Base-by-base conservation (phyloP, 2,797 vertebrate species). In the Peromyscus aztecus region DNA sequence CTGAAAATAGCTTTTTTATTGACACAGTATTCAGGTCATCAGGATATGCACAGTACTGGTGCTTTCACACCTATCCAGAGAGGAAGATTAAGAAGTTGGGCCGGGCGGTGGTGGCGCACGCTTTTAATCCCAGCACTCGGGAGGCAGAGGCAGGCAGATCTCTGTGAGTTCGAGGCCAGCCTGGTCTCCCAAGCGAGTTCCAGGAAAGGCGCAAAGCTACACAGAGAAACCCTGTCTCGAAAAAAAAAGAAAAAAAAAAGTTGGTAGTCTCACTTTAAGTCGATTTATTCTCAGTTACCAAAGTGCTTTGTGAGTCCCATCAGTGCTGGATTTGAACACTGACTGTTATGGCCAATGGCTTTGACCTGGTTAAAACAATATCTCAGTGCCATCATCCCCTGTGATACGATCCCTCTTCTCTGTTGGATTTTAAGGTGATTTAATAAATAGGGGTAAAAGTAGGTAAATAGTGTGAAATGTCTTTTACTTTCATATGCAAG, bases 1-100 rank as follows among this genome's bases (percentile, higher is more conserved):
- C 19, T 67, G 21, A 97, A 73, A 86, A 55, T 86, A 86, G 80
- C 93, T 87, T 92, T 93, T 31, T 90, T 90, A 80, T 76, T 93
- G 63, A 94, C 81, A 34, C 46, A 65, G 59, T 85, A 29, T 90
- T 29, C 23, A 80, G 77, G 78, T 77, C 4, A 4, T 84, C 37
- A 87, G 55, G 90, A 85, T 75, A 89, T 16, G 29, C 78, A 61
- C 3, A 59, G 40, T 76, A 46, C 29, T 92, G 43, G 34, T 75
- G 37, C 89, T 97, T 82, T 89, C 77, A 3, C 67, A 57, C 73
- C 12, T 65, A 63, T 94, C 97, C 76, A 92, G 90, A 89, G 76
- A 92, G 49, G 52, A 88, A 83, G 76, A 95, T 87, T 65, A 93
- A 90, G 49, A 84, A 81, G 16, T 2, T 34, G 31, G 65, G n/a